Percentiles rank a stretch among this genome's conserved stretches.
These are phyloP conservation scores for Phrynocephalus vlangalii DNA, from an alignment of 2,797 vertebrate species.

Conservation along the genomic window DNA sequence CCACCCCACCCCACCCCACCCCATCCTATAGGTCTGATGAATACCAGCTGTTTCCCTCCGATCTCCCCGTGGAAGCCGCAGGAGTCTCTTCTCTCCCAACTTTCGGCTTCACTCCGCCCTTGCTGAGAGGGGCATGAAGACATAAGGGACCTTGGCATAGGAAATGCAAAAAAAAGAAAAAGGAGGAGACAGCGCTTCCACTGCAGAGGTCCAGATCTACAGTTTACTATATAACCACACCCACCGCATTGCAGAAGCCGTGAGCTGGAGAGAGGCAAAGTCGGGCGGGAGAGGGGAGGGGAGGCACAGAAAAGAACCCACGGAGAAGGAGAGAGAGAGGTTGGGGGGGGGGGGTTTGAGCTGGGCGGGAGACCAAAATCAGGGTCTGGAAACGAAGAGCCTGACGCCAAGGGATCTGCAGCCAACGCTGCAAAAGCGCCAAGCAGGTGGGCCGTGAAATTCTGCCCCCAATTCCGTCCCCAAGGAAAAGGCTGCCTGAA, in stretches of 20 bases:
- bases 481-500: too few species aligned
- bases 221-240: conserved; percentile 80
- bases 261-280: conserved; percentile 58
- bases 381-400: not conserved
- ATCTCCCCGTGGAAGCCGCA: conserved; percentile 49
- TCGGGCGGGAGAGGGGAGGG: not conserved
- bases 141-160: conserved; percentile 49
- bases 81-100: conserved; percentile 37
- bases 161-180: conserved; percentile 15
- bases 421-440: not conserved
- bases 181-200: conserved; percentile 52
- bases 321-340: not conserved
- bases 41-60: conserved; percentile 68
- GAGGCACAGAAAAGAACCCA: not conserved
- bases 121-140: conserved; percentile 9
- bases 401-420: not conserved
- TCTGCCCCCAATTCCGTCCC: not conserved
- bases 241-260: conserved; percentile 96
- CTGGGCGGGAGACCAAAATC: not conserved
- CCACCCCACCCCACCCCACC: conserved; percentile 19
- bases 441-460: not conserved
- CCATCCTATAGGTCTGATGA: conserved; percentile 54
- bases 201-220: conserved; percentile 74
- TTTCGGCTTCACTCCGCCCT: conserved; percentile 37
- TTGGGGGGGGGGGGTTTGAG: not conserved